These are phyloP conservation scores for Gymnobelideus leadbeateri DNA, from an alignment of 2,113 vertebrate species.

Conservation along the genomic window DNA sequence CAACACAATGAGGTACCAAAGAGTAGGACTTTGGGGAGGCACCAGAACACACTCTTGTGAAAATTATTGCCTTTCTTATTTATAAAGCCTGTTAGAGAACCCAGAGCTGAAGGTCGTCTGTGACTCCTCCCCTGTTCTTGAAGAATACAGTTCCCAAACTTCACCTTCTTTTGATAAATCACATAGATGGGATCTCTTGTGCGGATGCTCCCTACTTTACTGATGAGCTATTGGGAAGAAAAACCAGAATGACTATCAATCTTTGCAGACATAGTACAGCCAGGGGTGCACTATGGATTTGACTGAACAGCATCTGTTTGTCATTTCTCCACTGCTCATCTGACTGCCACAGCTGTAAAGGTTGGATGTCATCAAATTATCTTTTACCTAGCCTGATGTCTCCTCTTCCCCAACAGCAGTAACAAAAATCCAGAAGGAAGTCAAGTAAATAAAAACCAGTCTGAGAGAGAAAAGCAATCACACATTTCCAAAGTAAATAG, in stretches of 20 bases:
- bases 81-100: not conserved
- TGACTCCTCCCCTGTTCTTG: not conserved
- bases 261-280: not conserved
- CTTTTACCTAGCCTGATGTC: not conserved
- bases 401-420: not conserved
- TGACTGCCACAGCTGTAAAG: not conserved
- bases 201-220: not conserved
- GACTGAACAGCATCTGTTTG: not conserved
- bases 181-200: not conserved
- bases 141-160: not conserved
- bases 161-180: not conserved
- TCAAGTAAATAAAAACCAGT: not conserved
- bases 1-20: not conserved
- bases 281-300: not conserved
- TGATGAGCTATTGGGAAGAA: not conserved
- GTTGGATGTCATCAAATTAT: not conserved
- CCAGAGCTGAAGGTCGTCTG: not conserved
- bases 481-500: not conserved
- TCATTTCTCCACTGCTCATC: not conserved
- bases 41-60: not conserved
- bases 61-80: not conserved
- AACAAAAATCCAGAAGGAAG: not conserved
- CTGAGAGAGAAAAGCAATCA: not conserved
- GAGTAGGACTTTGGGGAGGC: not conserved
- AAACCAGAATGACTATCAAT: not conserved